Evolutionary conservation across 2,888 invertebrate species (phyloP).

Genomic region (Acronicta leporina): DNA sequence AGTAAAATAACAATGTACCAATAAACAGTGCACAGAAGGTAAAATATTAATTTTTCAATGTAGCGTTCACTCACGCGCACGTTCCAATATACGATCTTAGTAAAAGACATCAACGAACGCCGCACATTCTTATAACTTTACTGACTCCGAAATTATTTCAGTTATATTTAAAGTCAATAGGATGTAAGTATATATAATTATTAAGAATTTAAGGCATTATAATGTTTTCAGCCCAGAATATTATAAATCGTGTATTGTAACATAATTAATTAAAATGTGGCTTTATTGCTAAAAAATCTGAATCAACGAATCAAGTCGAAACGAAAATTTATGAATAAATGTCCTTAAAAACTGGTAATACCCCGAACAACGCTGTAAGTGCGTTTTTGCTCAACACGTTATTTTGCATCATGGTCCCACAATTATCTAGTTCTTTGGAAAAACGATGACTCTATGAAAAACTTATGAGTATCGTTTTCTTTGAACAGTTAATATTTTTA

Average conservation of each 20-base stretch:
- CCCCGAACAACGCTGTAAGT: constrained; percentile 16
- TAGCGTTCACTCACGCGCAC: constrained; percentile 32
- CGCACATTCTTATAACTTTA: constrained; percentile 13
- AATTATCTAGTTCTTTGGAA: constrained; percentile 29
- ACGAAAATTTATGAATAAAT: constrained; percentile 8
- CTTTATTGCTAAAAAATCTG: not conserved
- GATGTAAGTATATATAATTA: too few species aligned
- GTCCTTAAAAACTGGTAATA: constrained; percentile 16
- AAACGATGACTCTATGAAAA: constrained; percentile 31
- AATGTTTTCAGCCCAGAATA: too few species aligned
- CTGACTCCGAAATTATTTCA: constrained; percentile 20
- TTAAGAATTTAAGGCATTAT: not conserved
- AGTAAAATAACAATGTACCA: not conserved
- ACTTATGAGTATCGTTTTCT: constrained; percentile 33
- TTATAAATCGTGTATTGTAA: too few species aligned
- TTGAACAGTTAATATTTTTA: constrained; percentile 20
- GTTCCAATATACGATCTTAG: constrained; percentile 32
- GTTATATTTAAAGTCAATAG: not conserved
- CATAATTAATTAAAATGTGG: too few species aligned
- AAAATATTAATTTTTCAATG: not conserved
- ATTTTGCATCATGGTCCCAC: constrained; percentile 31
- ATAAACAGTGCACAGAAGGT: not conserved
- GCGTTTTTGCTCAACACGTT: constrained; percentile 26
- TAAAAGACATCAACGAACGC: constrained; percentile 71
- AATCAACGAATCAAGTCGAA: constrained; percentile 26